These are phyloP conservation scores for Tyrophagus putrescentiae DNA, from an alignment of 1,140 invertebrate species.

Conservation along the genomic window DNA sequence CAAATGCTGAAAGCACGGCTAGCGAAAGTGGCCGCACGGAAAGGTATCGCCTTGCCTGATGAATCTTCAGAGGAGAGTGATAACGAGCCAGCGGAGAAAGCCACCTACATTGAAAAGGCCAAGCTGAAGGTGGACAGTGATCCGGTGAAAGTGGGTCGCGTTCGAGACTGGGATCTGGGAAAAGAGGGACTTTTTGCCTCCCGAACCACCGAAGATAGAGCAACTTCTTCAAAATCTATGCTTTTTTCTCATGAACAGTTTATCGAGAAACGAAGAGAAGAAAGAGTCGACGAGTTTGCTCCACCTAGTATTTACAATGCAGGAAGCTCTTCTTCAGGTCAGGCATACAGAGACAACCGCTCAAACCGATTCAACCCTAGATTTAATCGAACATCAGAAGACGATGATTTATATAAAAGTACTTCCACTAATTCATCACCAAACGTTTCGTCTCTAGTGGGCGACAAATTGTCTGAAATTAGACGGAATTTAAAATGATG, in stretches of 20 bases:
- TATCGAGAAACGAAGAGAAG: slow-evolving; percentile 29
- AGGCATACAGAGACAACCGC: too few relatives aligned
- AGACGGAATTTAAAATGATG: too few relatives aligned
- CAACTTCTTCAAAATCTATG: not conserved
- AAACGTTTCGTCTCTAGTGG: too few relatives aligned
- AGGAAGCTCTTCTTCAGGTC: too few relatives aligned
- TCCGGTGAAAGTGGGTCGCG: not conserved
- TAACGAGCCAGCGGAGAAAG: not conserved
- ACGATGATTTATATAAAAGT: too few relatives aligned
- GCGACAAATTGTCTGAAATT: too few relatives aligned
- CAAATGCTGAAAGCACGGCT: slow-evolving; percentile 54
- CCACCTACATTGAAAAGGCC: slow-evolving; percentile 1
- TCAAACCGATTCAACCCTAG: too few relatives aligned
- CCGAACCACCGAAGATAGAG: not conserved
- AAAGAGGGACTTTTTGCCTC: slow-evolving; percentile 4
- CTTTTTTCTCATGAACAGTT: slow-evolving; percentile 27
- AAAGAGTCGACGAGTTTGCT: slow-evolving; percentile 31
- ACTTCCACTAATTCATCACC: too few relatives aligned
- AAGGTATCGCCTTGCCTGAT: slow-evolving; percentile 51
- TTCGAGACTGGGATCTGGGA: slow-evolving; percentile 18
- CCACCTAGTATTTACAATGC: slow-evolving; percentile 29
- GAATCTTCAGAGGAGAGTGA: not conserved
- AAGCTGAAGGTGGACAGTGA: not conserved
- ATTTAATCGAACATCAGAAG: too few relatives aligned
- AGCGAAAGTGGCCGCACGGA: slow-evolving; percentile 56